A percentile compares a stretch with the other conserved stretches of the same genome.
These are phyloP conservation scores for Dinomys branickii DNA, from an alignment of 2,113 vertebrate species.

Conservation along the genomic window DNA sequence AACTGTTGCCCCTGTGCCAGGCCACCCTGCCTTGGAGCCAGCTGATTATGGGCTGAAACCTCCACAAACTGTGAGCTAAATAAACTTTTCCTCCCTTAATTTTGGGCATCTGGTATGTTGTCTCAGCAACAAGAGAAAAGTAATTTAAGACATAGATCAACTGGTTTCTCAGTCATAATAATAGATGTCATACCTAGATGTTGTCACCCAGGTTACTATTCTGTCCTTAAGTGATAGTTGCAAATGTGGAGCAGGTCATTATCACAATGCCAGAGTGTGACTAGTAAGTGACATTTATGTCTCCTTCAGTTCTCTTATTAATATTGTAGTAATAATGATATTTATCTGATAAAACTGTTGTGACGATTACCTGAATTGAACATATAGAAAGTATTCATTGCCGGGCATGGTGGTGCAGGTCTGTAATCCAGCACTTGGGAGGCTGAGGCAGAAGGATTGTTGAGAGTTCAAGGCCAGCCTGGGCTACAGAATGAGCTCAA, in stretches of 20 bases:
- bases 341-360: neutral
- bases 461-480: no score
- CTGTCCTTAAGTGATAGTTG: neutral
- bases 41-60: neutral
- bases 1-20: neutral
- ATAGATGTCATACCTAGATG: neutral
- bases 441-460: no score
- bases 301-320: neutral
- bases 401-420: no score
- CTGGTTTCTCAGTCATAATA: neutral
- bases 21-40: neutral
- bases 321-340: neutral
- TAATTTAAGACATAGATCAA: neutral
- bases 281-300: neutral
- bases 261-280: neutral
- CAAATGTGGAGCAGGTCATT: neutral
- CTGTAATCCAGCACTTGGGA: no score
- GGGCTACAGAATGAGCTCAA: no score
- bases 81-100: neutral
- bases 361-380: neutral
- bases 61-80: neutral
- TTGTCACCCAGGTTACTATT: neutral
- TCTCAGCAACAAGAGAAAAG: neutral
- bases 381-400: neutral
- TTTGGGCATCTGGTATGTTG: neutral